Conservation (phyloP, 1,140 invertebrate genomes). For the Calycopis cecrops region DNA sequence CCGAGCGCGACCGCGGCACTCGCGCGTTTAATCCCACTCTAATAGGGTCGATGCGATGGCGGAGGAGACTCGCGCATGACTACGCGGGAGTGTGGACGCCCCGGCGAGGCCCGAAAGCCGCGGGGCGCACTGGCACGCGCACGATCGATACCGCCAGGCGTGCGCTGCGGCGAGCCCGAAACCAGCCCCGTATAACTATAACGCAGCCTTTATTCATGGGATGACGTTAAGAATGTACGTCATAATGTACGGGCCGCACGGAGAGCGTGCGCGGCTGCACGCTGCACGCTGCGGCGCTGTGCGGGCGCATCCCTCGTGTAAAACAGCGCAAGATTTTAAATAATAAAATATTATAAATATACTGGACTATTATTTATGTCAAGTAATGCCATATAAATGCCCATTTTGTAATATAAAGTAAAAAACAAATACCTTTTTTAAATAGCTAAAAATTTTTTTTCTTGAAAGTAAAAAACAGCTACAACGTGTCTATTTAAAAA, state of each 20-base stretch:
- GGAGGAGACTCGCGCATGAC: conserved; percentile 56
- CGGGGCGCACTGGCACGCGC: conserved; percentile 39
- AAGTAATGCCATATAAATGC: too few species aligned
- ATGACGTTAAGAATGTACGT: conserved; percentile 52
- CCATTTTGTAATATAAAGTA: too few species aligned
- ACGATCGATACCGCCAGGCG: conserved; percentile 49
- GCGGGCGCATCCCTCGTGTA: neutral
- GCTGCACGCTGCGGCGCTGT: neutral
- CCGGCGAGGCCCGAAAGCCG: conserved; percentile 29
- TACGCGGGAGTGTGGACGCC: conserved; percentile 40
- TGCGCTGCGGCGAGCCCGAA: conserved; percentile 45
- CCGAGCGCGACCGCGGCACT: conserved; percentile 54
- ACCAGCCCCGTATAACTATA: conserved; percentile 37
- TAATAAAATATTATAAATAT: too few species aligned
- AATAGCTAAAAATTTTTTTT: too few species aligned
- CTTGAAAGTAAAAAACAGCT: too few species aligned
- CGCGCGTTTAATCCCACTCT: conserved; percentile 55
- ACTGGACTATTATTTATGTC: too few species aligned
- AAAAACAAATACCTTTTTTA: too few species aligned
- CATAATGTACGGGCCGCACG: conserved; percentile 31
- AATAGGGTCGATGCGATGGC: conserved; percentile 52
- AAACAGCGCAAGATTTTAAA: neutral
- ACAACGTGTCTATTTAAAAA: too few species aligned
- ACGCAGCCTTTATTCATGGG: conserved; percentile 47
- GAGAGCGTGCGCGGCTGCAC: conserved; percentile 20